Evolutionary conservation across 2,888 invertebrate species (phyloP), one percentile per base, ranked within the genome.

Genomic region (Autographa pulchrina): DNA sequence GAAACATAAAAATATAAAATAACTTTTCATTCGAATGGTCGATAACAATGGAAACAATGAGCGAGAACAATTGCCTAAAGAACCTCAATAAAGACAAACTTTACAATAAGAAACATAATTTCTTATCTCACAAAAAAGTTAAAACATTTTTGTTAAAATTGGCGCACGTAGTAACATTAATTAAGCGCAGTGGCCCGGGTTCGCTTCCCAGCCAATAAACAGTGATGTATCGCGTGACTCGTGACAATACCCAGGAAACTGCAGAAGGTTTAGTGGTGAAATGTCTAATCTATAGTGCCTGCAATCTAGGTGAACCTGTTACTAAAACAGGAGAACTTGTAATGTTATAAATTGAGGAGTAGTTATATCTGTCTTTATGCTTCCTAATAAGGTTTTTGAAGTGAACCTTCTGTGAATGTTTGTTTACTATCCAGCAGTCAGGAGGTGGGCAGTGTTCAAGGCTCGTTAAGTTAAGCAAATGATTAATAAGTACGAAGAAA

Each of bases 401-500:
- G 41, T 66, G 48, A 3, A 58, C 32, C 66, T 79, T 79, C 66
- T 67, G 35, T 14, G 0, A 32, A 0, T 16, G 0, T 11, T 0
- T 43, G 1, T 41, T 4, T 1, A 25, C 58, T 41, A 43, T 8
- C 5, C 14, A 3, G 48, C 48, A 48, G 35, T 58, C 5, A 63
- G 54, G 18, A 43, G 62, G 66, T 62, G 65, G 69, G 75, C 70
- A 70, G 59, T 9, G 76, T 75, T 71, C 76, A 76, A 52, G 71
- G 16, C 62, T 76, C 80, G 80, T 79, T 75, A 77, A 59, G 80
- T 79, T 75, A 77, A 59, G 67, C 62, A 75, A 70, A 75, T 80
- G 77, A 79, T 77, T 70, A 79, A 77, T 74, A 66, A 48, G 68
- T 59, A 35, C 61, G 32, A 62, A 66, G 77, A 59, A 76, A 72